These are phyloP conservation scores for Eleutherodactylus coqui DNA, from an alignment of 2,797 vertebrate species.

Conservation along the genomic window DNA sequence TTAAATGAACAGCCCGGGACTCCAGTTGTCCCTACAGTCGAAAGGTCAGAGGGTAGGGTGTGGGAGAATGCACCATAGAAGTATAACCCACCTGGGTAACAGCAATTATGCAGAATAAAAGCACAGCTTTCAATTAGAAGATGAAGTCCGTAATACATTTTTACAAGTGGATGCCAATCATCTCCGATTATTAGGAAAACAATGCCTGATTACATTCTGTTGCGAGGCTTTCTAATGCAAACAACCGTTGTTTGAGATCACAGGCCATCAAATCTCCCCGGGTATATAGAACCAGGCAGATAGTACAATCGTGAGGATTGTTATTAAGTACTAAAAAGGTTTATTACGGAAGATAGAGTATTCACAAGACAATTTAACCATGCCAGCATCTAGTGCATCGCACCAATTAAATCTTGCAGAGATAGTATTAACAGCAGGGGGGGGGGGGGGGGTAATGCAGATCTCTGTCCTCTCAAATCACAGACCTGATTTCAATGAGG, in stretches of 20 bases:
- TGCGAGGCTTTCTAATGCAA: conserved; percentile 34
- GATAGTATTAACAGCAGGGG: background rate
- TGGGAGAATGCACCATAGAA: conserved; percentile 73
- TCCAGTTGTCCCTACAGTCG: conserved; percentile 71
- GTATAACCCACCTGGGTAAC: conserved; percentile 78
- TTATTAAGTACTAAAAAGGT: conserved; percentile 26
- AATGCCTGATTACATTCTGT: conserved; percentile 67
- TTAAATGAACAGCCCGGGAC: conserved; percentile 65
- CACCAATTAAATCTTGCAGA: conserved; percentile 14
- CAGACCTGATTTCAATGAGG: background rate
- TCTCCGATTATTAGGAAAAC: conserved; percentile 69
- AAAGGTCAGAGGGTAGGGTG: conserved; percentile 73
- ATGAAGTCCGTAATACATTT: conserved; percentile 72
- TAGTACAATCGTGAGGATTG: conserved; percentile 14
- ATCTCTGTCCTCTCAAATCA: background rate
- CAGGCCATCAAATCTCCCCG: conserved; percentile 7
- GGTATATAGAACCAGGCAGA: conserved; percentile 23
- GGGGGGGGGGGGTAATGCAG: background rate
- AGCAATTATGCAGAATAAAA: conserved; percentile 79
- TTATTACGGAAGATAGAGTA: background rate
- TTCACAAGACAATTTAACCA: conserved; percentile 1
- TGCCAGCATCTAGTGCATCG: background rate
- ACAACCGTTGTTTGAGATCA: conserved; percentile 29
- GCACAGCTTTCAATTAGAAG: conserved; percentile 75
- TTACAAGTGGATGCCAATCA: conserved; percentile 79